Base-by-base conservation (phyloP, 2,113 vertebrate species). In the Zingel zingel region DNA sequence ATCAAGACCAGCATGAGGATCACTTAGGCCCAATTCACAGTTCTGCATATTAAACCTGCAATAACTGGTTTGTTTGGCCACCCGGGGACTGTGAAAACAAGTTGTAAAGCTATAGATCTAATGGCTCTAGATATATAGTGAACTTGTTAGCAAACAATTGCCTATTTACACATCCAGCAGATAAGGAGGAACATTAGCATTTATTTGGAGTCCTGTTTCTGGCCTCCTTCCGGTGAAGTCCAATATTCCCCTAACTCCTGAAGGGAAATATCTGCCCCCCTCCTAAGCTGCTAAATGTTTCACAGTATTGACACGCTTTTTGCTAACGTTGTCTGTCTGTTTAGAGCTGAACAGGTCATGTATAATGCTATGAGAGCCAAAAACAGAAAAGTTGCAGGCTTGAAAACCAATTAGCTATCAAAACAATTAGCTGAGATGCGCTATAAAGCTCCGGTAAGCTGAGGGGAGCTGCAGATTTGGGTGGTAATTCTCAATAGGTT, bases 21-120 rank as follows among this genome's bases (percentile, higher is more conserved):
- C 0, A 3, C 33, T 19, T 47, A 57, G 36, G 82, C 13, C 66
- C 50, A 73, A 3, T 33, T 74, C 13, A 71, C 23, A 59, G 45
- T 19, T 67, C 50, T 72, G 5, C 36, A 27, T 66, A 61, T 71
- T 45, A 48, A 64, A 79, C 18, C 57, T 45, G 58, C 64, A 70
- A 27, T 21, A 62, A 36, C 30, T 25, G 25, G 25, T 56, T 57
- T 7, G n/a, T 71, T 65, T 27, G 11, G 30, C 36, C 30, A 30
- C 30, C 30, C 3, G 4, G n/a, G n/a, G n/a, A n/a, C n/a, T n/a
- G n/a, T n/a, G n/a, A n/a, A n/a, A n/a, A n/a, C n/a, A 30, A 39
- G 39, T 39, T 56, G 33, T 21, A 4, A 23, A 30, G 45, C 19
- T 67, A 48, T 6, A 67, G 9, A 45, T 56, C 53, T 12, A 12